Percentiles rank a stretch among this genome's conserved stretches.
Evolutionary conservation across 2,888 invertebrate genomes (phyloP).

Genomic region (Lasioglossum villosulum): DNA sequence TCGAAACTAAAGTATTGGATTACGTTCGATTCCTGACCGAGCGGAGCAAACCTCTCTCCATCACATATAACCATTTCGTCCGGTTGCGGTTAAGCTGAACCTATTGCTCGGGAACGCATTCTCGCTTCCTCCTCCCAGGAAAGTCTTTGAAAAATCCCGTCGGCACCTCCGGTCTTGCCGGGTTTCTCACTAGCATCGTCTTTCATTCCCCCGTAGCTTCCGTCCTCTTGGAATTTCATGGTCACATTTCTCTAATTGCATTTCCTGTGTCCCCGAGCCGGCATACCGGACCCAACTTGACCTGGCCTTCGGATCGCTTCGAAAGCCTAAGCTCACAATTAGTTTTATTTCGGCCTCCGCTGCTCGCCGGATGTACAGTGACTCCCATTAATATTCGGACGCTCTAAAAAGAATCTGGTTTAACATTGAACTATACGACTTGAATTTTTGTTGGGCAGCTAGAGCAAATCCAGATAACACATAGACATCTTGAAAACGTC

Average conservation of each 20-base stretch:
- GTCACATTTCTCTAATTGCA: conserved; percentile 59
- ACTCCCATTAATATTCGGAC: no score
- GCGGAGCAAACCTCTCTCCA: conserved; percentile 47
- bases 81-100: conserved; percentile 54
- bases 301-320: neutral
- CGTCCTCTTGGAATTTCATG: conserved; percentile 35
- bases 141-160: conserved; percentile 61
- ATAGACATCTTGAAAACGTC: no score
- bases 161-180: conserved; percentile 46
- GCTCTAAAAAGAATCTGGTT: no score
- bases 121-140: conserved; percentile 49
- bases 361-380: no score
- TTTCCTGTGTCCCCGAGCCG: conserved; percentile 31
- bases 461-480: no score
- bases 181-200: conserved; percentile 55
- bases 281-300: conserved; percentile 6
- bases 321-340: neutral
- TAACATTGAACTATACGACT: no score
- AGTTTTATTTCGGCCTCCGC: neutral
- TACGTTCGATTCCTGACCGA: conserved; percentile 54
- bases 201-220: conserved; percentile 52
- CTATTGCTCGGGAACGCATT: conserved; percentile 48
- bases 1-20: conserved; percentile 59
- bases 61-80: conserved; percentile 60
- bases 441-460: no score